Evolutionary conservation across 23 tunicate genomes (phyloP), one percentile per base, ranked within the genome.

Genomic region (Oikopleura albicans): DNA sequence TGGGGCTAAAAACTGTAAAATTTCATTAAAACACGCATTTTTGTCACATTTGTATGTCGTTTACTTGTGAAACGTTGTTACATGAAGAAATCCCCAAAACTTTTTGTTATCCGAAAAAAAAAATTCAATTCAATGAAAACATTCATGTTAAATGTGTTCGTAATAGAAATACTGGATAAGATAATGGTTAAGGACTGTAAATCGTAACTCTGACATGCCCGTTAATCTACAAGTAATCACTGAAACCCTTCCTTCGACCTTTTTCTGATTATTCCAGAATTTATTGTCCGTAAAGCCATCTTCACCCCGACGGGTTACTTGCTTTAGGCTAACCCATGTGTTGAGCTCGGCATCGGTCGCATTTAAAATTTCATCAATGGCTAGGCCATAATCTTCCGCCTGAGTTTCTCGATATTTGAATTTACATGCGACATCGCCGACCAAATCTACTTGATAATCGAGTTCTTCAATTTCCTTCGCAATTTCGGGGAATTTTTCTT

Each of bases 401-500:
- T 71, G 37, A 71, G 35, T 29, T 29, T 71, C 36, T 2, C 79
- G 27, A 49, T 49, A 49, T 49, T 22, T 71, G 35, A 71, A 71
- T 29, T 71, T 71, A 29, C 79, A 71, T 2, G 79, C 79, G 31
- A 37, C 31, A 29, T 71, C 79, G 33, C 79, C 79, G 79, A 71
- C 79, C 33, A 71, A 22, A 71, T 71, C 79, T 12, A 31, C 79
- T 71, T 71, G 79, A 71, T 71, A 71, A 29, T 71, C 79, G 4
- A 71, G 37, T 37, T 71, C 36, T 16, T 71, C 79, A 37, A 71
- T 71, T 31, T 71, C 36, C 31, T 71, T 31, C 4, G 79, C 79
- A 31, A 71, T 71, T 71, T 71, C 79, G 33, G 79, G 79, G 37
- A 71, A 71, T 29, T 71, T 71, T 71, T 71, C 79, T 71, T 71